Percentiles rank a stretch among this genome's conserved stretches.
phyloP scores from a whole-genome alignment of 2,113 vertebrate genomes.

The Pomatorhinus ruficollis region DNA sequence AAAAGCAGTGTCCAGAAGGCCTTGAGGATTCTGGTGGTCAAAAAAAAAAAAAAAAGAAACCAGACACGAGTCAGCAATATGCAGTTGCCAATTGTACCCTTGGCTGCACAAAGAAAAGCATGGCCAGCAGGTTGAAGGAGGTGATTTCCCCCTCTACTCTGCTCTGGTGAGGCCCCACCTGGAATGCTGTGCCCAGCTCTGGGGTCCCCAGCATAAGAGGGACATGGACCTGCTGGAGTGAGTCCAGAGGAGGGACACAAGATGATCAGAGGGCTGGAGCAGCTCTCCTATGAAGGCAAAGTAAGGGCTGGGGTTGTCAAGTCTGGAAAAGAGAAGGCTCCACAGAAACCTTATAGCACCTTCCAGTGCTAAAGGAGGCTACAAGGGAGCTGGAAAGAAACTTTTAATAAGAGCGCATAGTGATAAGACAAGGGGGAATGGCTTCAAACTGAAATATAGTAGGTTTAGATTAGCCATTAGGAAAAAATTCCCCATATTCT shows the following conservation, averaged over 20 bases:
- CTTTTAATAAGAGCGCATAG: neutral
- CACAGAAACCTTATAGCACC: neutral
- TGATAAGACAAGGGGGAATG: neutral
- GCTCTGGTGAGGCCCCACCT: neutral
- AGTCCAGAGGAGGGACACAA: neutral
- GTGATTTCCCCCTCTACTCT: neutral
- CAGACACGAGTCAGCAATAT: neutral
- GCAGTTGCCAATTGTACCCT: neutral
- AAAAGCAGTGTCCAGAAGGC: neutral
- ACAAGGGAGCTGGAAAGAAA: neutral
- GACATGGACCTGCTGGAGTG: neutral
- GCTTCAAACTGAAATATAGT: neutral
- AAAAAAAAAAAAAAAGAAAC: neutral
- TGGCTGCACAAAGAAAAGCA: neutral
- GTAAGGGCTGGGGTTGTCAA: neutral
- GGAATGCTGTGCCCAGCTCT: neutral
- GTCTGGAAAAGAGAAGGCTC: neutral
- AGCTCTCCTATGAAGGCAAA: neutral
- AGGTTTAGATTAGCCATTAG: neutral
- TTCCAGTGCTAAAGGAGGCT: neutral
- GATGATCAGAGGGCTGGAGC: neutral
- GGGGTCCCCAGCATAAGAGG: neutral
- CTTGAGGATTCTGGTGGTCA: neutral
- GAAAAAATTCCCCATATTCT: neutral
- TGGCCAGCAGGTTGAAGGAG: neutral